A percentile compares a stretch with the other conserved stretches of the same genome.
These are phyloP conservation scores for Melieria omissa DNA, from an alignment of 2,888 invertebrate species.

Conservation along the genomic window DNA sequence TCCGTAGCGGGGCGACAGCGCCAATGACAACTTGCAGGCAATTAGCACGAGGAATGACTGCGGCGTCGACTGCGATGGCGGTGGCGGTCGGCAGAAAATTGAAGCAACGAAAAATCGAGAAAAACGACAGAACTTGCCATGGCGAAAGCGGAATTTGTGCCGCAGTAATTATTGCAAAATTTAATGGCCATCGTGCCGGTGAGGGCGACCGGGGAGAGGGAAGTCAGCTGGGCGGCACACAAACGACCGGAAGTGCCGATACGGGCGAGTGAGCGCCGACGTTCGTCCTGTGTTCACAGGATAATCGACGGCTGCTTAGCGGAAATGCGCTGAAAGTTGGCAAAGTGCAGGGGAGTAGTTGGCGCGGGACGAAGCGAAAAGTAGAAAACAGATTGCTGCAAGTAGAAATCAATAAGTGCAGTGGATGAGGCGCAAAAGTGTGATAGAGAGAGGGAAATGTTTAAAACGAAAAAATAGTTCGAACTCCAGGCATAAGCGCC, in stretches of 20 bases:
- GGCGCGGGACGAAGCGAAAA: neutral
- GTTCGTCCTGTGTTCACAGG: conserved; percentile 8
- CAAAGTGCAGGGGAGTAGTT: neutral
- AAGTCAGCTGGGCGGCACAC: neutral
- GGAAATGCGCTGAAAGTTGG: conserved; percentile 30
- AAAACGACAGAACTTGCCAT: neutral
- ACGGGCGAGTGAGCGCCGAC: conserved; percentile 12
- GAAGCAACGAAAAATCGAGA: neutral
- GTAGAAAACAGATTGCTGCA: neutral
- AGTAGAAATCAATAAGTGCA: too few relatives aligned
- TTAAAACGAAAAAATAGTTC: too few relatives aligned
- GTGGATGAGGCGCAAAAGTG: too few relatives aligned
- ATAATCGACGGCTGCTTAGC: conserved; percentile 31
- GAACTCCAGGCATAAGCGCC: too few relatives aligned
- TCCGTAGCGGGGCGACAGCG: neutral
- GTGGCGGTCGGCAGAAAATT: neutral
- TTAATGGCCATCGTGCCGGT: neutral
- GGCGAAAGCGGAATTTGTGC: neutral
- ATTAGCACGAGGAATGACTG: neutral
- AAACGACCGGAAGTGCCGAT: conserved; percentile 27
- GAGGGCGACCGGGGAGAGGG: neutral
- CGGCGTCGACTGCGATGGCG: neutral
- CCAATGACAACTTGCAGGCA: neutral
- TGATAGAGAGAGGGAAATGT: too few relatives aligned
- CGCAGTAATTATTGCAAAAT: conserved; percentile 26